Evolutionary conservation across 2,797 vertebrate species (phyloP).

Genomic region (Eospalax fontanierii): DNA sequence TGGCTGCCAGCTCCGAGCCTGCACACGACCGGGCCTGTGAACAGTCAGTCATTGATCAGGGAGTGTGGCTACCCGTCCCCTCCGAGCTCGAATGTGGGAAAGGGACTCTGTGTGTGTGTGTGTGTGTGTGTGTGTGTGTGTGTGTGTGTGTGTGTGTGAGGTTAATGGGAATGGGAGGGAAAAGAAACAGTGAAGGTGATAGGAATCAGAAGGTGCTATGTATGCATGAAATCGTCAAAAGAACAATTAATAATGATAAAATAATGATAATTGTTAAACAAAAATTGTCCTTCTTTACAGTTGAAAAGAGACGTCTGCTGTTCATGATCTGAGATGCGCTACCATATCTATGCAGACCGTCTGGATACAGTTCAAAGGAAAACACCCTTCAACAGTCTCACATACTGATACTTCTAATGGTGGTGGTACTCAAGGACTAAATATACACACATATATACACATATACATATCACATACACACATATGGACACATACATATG

Average conservation of each 20-base stretch:
- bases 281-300: neutral
- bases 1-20: neutral
- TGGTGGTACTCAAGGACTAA: neutral
- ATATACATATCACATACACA: neutral
- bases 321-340: neutral
- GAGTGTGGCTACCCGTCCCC: neutral
- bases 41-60: neutral
- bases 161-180: neutral
- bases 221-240: neutral
- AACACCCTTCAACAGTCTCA: neutral
- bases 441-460: fast-evolving
- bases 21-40: neutral
- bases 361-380: neutral
- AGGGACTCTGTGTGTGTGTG: neutral
- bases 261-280: no score
- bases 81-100: no score
- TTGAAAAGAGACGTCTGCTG: neutral
- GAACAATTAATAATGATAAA: neutral
- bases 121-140: neutral
- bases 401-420: neutral
- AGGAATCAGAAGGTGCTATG: neutral
- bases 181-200: no score
- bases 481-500: neutral
- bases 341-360: neutral
- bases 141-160: neutral